Conservation (phyloP, 2,888 invertebrate species). For the Lasioglossum zephyrum region DNA sequence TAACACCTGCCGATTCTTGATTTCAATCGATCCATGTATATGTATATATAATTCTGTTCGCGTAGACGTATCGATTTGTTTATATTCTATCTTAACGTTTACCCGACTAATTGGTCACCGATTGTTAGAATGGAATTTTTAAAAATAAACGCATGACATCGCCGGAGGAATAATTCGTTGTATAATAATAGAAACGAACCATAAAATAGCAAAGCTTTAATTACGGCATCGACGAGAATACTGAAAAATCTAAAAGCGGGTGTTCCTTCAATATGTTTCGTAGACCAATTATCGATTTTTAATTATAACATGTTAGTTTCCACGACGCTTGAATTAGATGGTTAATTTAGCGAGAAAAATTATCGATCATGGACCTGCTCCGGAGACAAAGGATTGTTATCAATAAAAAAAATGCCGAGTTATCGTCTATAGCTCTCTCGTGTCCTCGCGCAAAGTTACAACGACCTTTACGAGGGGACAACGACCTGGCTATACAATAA, state of each 20-base stretch:
- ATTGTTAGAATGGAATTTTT: background rate
- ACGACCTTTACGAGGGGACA: slow-evolving; percentile 65
- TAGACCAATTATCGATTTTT: background rate
- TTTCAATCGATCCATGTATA: background rate
- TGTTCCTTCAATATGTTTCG: background rate
- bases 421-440: slow-evolving; percentile 55
- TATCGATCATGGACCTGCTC: slow-evolving; percentile 51
- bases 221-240: background rate
- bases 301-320: slow-evolving; percentile 1
- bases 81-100: background rate
- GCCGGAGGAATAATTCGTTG: background rate
- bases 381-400: slow-evolving; percentile 67
- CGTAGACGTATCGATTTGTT: background rate
- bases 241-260: background rate
- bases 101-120: background rate
- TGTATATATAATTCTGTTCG: background rate
- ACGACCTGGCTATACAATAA: slow-evolving; percentile 68
- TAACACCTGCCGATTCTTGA: background rate
- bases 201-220: background rate
- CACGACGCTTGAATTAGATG: background rate
- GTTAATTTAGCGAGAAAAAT: background rate
- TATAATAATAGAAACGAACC: background rate
- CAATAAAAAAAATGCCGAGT: slow-evolving; percentile 40
- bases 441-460: slow-evolving; percentile 59
- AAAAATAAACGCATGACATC: background rate